These are phyloP conservation scores for Lichenostomus cassidix DNA, from an alignment of 2,113 vertebrate species.

Conservation along the genomic window DNA sequence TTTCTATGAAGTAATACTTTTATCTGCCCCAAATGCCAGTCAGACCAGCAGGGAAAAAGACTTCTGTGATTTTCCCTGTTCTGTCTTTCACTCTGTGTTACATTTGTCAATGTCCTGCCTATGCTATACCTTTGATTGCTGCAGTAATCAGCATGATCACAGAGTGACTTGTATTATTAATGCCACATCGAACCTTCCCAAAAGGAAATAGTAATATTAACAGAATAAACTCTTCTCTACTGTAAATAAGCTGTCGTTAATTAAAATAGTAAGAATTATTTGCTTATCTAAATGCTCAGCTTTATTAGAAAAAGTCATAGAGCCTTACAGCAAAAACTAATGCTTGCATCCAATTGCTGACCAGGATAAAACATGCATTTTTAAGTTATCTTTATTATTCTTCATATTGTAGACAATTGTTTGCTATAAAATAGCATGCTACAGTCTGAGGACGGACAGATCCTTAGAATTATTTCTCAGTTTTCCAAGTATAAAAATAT, in stretches of 20 bases:
- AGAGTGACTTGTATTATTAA: background rate
- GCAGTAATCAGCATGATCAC: fast-evolving
- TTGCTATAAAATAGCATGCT: background rate
- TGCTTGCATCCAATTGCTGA: background rate
- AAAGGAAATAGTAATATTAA: background rate
- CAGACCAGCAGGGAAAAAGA: background rate
- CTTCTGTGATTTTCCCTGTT: background rate
- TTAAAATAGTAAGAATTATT: background rate
- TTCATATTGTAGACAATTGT: background rate
- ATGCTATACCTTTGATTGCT: background rate
- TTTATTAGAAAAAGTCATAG: background rate
- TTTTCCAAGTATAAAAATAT: background rate
- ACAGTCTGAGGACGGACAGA: background rate
- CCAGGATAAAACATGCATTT: background rate
- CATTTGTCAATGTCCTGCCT: background rate
- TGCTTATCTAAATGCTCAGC: background rate
- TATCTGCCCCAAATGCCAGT: background rate
- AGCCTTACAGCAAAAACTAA: background rate
- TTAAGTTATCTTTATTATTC: background rate
- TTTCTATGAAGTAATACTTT: background rate
- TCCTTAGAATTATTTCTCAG: background rate
- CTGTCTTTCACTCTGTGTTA: background rate
- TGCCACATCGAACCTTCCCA: background rate
- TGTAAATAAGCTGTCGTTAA: background rate
- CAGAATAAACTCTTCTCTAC: background rate